A percentile compares a stretch with the other conserved stretches of the same genome.
Evolutionary conservation across 1,140 invertebrate species (phyloP).

Genomic region (Drosophila ercepeae): DNA sequence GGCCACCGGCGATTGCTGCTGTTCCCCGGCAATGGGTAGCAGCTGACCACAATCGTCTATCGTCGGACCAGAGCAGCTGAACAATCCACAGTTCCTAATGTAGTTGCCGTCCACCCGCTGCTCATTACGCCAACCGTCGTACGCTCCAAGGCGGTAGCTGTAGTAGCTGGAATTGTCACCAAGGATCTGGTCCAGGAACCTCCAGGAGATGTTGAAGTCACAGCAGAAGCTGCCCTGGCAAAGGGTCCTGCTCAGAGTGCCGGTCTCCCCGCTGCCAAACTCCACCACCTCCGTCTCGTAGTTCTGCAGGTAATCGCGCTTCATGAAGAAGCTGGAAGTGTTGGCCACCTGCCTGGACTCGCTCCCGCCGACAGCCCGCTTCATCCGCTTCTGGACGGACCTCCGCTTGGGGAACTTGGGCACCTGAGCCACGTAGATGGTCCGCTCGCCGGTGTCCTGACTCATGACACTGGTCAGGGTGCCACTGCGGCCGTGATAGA

Average conservation of each 20-base stretch:
- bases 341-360: background rate
- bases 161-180: constrained; percentile 6
- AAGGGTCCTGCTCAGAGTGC: background rate
- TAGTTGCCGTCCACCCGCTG: constrained; percentile 46
- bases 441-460: constrained; percentile 36
- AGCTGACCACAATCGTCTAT: constrained; percentile 58
- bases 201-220: constrained; percentile 54
- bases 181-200: background rate
- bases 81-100: constrained; percentile 62
- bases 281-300: constrained; percentile 47
- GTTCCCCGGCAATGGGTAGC: background rate
- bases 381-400: background rate
- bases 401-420: constrained; percentile 34
- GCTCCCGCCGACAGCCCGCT: background rate
- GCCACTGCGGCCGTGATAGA: constrained; percentile 80
- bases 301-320: constrained; percentile 53
- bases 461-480: constrained; percentile 51
- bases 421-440: constrained; percentile 58
- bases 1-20: constrained; percentile 6
- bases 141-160: constrained; percentile 60
- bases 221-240: constrained; percentile 65
- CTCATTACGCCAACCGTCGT: constrained; percentile 65
- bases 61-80: constrained; percentile 54
- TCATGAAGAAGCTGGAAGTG: constrained; percentile 38
- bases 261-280: background rate